Percentiles rank a stretch among this genome's conserved stretches.
Evolutionary conservation across 2,888 invertebrate genomes (phyloP).

Genomic region (Melinaea menophilus): DNA sequence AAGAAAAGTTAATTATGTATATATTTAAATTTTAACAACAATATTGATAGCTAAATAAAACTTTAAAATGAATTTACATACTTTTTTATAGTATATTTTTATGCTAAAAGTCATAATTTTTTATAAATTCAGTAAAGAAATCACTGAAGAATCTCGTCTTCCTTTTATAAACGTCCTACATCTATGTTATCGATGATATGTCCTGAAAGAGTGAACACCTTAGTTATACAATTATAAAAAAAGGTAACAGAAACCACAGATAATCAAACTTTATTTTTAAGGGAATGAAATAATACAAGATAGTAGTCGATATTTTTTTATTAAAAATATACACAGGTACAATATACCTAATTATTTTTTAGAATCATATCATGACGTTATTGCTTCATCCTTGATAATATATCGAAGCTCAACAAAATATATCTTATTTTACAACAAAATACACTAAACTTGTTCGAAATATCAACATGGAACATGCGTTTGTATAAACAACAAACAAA

Average conservation of each 20-base stretch:
- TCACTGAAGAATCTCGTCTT: too few relatives aligned
- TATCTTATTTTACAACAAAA: constrained; percentile 15
- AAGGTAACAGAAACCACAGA: constrained; percentile 14
- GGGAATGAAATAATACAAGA: constrained; percentile 31
- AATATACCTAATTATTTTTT: constrained; percentile 42
- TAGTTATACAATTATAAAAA: neutral
- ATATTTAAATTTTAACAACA: too few relatives aligned
- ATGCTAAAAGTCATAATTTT: too few relatives aligned
- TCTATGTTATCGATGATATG: neutral
- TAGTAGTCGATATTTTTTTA: constrained; percentile 48
- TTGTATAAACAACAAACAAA: constrained; percentile 19
- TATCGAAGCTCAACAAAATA: constrained; percentile 24
- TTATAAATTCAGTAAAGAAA: too few relatives aligned
- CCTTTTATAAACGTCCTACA: too few relatives aligned
- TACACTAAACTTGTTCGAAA: constrained; percentile 15
- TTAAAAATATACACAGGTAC: constrained; percentile 64
- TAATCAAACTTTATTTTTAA: constrained; percentile 6
- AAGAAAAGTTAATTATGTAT: too few relatives aligned
- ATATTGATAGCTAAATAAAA: too few relatives aligned
- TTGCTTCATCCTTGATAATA: constrained; percentile 44
- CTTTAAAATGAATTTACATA: too few relatives aligned
- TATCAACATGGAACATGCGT: constrained; percentile 14
- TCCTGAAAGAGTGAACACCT: neutral
- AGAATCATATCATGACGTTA: constrained; percentile 42
- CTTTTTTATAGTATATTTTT: too few relatives aligned